A percentile compares a stretch with the other conserved stretches of the same genome.
Evolutionary conservation across 2,797 vertebrate genomes (phyloP).

Genomic region (Crenichthys baileyi): DNA sequence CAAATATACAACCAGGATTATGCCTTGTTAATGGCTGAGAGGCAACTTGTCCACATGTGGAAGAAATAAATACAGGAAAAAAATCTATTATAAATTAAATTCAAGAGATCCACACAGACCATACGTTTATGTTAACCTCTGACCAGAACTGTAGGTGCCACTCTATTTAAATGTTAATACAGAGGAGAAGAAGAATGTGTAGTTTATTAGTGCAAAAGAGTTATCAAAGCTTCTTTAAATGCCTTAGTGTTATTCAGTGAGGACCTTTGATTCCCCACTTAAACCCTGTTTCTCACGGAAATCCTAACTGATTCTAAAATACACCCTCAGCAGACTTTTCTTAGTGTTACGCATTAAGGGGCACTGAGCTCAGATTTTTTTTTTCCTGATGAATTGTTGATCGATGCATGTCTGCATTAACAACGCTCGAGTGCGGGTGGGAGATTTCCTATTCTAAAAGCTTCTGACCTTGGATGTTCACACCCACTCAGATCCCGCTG

Average conservation of each 20-base stretch:
- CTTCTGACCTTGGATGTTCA: slow-evolving; percentile 49
- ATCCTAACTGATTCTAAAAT: slow-evolving; percentile 45
- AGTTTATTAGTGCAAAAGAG: slow-evolving; percentile 69
- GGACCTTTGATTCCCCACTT: slow-evolving; percentile 56
- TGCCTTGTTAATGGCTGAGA: neutral
- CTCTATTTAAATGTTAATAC: slow-evolving; percentile 60
- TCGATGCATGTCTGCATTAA: slow-evolving; percentile 55
- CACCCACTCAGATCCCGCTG: slow-evolving; percentile 40
- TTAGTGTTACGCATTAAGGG: slow-evolving; percentile 62
- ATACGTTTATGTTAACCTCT: neutral
- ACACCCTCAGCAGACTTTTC: slow-evolving; percentile 48
- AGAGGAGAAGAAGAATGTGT: slow-evolving; percentile 74
- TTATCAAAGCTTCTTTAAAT: slow-evolving; percentile 76
- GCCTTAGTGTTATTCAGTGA: slow-evolving; percentile 77
- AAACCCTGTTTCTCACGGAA: slow-evolving; percentile 28
- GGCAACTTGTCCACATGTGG: neutral
- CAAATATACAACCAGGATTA: neutral
- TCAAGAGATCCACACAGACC: neutral
- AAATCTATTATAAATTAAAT: neutral
- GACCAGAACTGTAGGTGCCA: slow-evolving; percentile 32
- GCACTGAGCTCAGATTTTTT: slow-evolving; percentile 63
- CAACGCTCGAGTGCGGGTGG: slow-evolving; percentile 56
- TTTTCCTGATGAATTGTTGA: slow-evolving; percentile 54
- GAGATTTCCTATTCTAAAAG: slow-evolving; percentile 40
- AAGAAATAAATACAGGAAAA: neutral